A percentile compares a stretch with the other conserved stretches of the same genome.
These are phyloP conservation scores for Barnardius zonarius DNA, from an alignment of 2,113 vertebrate species.

Conservation along the genomic window DNA sequence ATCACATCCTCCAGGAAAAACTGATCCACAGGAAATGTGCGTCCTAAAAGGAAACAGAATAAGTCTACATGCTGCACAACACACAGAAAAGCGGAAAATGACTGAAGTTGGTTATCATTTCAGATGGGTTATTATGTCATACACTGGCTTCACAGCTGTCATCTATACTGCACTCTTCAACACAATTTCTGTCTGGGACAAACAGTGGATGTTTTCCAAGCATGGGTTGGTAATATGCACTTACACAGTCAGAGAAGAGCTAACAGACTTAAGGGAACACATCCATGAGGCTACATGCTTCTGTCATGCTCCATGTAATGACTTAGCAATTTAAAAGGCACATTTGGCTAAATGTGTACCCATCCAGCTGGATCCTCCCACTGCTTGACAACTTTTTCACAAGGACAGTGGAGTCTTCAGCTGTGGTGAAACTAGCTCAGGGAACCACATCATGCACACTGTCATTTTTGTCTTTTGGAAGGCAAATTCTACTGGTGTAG, in stretches of 20 bases:
- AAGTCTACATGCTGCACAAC: neutral
- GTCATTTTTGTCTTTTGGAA: neutral
- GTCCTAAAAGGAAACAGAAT: conserved; percentile 75
- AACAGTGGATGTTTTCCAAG: neutral
- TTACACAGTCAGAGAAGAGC: neutral
- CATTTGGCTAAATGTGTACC: neutral
- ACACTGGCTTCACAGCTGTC: neutral
- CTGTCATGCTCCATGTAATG: neutral
- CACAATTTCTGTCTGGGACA: neutral
- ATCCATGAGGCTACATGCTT: neutral
- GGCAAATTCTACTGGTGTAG: neutral
- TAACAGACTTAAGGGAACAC: neutral
- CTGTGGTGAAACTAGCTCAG: neutral
- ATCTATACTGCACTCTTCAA: neutral
- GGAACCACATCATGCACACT: neutral
- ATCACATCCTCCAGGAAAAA: conserved; percentile 96
- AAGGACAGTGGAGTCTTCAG: neutral
- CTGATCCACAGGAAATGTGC: conserved; percentile 92
- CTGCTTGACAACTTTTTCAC: neutral
- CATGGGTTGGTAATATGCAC: neutral
- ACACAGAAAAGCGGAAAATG: neutral
- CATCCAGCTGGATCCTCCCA: neutral
- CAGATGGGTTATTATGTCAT: neutral
- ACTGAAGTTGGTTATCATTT: neutral
- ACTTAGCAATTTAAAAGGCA: neutral